Percentiles rank a stretch among this genome's conserved stretches.
Conservation (phyloP, 2,797 vertebrate genomes). For the Eospalax fontanierii region DNA sequence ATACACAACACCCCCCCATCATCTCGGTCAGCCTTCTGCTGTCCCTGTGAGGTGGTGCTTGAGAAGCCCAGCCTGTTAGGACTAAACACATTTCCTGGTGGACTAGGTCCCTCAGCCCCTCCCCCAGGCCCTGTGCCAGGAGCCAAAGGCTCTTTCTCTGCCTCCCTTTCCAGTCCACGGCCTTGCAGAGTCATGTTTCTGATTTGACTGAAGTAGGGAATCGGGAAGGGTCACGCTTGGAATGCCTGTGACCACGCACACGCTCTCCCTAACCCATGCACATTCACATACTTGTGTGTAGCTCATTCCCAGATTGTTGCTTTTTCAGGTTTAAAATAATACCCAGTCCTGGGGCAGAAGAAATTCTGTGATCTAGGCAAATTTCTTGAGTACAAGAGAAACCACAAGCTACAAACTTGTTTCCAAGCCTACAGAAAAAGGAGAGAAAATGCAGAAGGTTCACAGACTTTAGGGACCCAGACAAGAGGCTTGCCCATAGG, state of each 20-base stretch:
- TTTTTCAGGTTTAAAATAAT: constrained; percentile 34
- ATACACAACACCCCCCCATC: neutral
- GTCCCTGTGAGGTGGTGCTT: neutral
- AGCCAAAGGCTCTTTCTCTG: neutral
- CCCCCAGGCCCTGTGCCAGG: neutral
- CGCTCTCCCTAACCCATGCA: neutral
- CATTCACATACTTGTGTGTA: neutral
- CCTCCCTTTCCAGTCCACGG: neutral
- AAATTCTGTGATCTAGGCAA: constrained; percentile 62
- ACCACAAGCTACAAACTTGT: constrained; percentile 54
- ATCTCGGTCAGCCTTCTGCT: neutral
- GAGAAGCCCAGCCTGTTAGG: constrained; percentile 2
- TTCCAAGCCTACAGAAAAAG: constrained; percentile 22
- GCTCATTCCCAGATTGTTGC: neutral
- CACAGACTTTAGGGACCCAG: neutral
- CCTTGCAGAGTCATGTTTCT: neutral
- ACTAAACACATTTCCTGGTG: neutral
- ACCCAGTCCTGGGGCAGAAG: neutral
- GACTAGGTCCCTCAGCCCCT: neutral
- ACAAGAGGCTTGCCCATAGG: neutral
- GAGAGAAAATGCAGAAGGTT: neutral
- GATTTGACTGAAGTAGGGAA: neutral
- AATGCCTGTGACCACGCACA: constrained; percentile 27
- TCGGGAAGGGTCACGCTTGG: neutral
- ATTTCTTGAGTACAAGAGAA: constrained; percentile 58